These are phyloP conservation scores for Cybosia mesomella DNA, from an alignment of 2,888 invertebrate genomes.

Conservation along the genomic window DNA sequence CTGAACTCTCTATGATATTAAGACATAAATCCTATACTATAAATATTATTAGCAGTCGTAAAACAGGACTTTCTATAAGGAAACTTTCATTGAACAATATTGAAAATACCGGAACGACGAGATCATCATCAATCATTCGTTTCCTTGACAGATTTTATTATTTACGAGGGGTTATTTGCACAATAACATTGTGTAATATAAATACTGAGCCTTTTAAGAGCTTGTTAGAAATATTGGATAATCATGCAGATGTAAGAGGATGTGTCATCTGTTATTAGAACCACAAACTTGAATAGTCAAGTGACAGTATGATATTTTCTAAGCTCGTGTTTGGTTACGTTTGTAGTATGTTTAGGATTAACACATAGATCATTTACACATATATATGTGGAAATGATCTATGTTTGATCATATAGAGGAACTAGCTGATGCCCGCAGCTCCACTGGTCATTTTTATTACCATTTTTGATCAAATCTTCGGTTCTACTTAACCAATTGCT, in stretches of 20 bases:
- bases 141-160: conserved; percentile 51
- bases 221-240: conserved; percentile 30
- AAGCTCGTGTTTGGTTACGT: conserved; percentile 7
- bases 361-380: no score
- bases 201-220: conserved; percentile 28
- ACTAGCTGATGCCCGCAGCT: no score
- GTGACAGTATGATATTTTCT: conserved; percentile 13
- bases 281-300: conserved; percentile 17
- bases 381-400: background rate
- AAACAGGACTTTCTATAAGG: conserved; percentile 58
- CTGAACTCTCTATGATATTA: conserved; percentile 15
- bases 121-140: conserved; percentile 48
- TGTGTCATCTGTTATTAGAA: conserved; percentile 29
- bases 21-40: conserved; percentile 24
- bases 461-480: no score
- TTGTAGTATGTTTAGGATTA: background rate
- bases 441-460: no score
- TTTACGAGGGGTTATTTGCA: conserved; percentile 42
- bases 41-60: conserved; percentile 35
- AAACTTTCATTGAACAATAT: conserved; percentile 47
- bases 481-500: no score
- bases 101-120: conserved; percentile 40
- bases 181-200: conserved; percentile 43
- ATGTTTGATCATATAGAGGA: background rate
- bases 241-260: conserved; percentile 19